Evolutionary conservation across 2,113 vertebrate genomes (phyloP).

Genomic region (Solea senegalensis): DNA sequence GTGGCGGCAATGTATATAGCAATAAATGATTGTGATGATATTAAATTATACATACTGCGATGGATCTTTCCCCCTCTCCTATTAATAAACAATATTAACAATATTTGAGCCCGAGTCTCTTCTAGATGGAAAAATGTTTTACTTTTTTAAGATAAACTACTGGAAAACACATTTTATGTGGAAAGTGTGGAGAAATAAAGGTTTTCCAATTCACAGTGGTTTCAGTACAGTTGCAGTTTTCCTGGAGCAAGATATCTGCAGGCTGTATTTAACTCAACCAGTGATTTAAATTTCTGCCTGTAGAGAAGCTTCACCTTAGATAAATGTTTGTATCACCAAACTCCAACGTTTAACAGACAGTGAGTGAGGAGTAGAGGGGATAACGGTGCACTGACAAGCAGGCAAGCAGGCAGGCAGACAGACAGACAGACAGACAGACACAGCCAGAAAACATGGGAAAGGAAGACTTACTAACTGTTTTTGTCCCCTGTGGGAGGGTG

Average conservation of each 20-base stretch:
- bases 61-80: too few species aligned
- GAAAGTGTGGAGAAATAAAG: too few species aligned
- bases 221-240: background rate
- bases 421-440: slow-evolving; percentile 57
- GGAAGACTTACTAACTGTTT: slow-evolving; percentile 94
- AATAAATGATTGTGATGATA: too few species aligned
- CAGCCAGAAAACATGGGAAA: slow-evolving; percentile 78
- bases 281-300: background rate
- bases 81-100: too few species aligned
- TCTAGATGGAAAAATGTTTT: background rate
- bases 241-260: background rate
- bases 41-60: too few species aligned
- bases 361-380: slow-evolving; percentile 29
- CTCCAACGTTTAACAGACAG: slow-evolving; percentile 46
- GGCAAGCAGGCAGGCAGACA: slow-evolving; percentile 55
- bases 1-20: too few species aligned
- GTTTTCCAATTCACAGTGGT: background rate
- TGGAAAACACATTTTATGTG: background rate
- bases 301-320: slow-evolving; percentile 39
- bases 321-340: slow-evolving; percentile 21
- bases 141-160: background rate
- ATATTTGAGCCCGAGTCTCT: too few species aligned
- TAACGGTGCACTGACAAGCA: slow-evolving; percentile 29
- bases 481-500: slow-evolving; percentile 94
- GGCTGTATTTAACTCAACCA: background rate